Evolutionary conservation across 2,797 vertebrate species (phyloP).

Genomic region (Etheostoma nigrum): DNA sequence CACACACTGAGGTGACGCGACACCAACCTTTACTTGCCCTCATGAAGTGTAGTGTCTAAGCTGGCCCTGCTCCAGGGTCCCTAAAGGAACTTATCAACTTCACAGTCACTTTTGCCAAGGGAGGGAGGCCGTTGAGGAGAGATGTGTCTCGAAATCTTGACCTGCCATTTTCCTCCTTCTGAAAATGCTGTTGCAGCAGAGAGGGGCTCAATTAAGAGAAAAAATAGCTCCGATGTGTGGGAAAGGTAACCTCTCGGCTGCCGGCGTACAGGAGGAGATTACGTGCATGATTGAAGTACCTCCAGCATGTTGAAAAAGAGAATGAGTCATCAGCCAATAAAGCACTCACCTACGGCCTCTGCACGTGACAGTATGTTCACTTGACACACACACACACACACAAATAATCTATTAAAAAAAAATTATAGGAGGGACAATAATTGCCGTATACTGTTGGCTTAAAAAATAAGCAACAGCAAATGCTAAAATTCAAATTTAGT

Average conservation of each 20-base stretch:
- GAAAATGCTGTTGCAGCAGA: conserved; percentile 77
- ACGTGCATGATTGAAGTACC: conserved; percentile 71
- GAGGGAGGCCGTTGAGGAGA: conserved; percentile 19
- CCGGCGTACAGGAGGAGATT: conserved; percentile 61
- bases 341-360: conserved; percentile 57
- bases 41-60: conserved; percentile 48
- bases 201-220: conserved; percentile 79
- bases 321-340: conserved; percentile 72
- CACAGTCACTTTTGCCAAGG: conserved; percentile 58
- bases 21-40: conserved; percentile 70
- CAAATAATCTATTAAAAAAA: conserved; percentile 12
- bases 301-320: conserved; percentile 62
- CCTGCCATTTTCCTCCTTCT: conserved; percentile 74
- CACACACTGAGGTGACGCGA: conserved; percentile 36
- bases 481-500: conserved; percentile 21
- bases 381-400: background rate
- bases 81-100: conserved; percentile 75
- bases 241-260: conserved; percentile 69
- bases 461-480: conserved; percentile 32
- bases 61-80: conserved; percentile 62
- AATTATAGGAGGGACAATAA: conserved; percentile 32
- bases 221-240: conserved; percentile 70
- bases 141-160: conserved; percentile 68
- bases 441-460: background rate
- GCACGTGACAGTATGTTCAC: conserved; percentile 35